Percentiles rank a stretch among this genome's conserved stretches.
Evolutionary conservation across 2,888 invertebrate genomes (phyloP).

Genomic region (Drosophila diplacantha): DNA sequence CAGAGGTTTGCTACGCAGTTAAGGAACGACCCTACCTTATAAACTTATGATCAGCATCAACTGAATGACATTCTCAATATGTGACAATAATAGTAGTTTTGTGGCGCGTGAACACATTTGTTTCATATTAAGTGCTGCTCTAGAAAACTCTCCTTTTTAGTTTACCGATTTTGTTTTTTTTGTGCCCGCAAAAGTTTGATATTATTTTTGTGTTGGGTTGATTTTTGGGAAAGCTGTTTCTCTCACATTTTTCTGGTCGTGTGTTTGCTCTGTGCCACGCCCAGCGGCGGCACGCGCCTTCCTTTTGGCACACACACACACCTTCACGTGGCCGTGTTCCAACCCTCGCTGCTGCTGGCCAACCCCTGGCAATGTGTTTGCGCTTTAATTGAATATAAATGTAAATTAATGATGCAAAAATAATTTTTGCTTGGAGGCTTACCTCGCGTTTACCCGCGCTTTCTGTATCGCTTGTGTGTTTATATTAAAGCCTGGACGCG

Average conservation of each 20-base stretch:
- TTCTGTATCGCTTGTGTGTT: conserved; percentile 32
- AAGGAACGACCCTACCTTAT: neutral
- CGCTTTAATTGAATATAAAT: conserved; percentile 71
- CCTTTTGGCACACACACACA: conserved; percentile 20
- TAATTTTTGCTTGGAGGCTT: conserved; percentile 69
- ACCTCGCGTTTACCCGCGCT: conserved; percentile 29
- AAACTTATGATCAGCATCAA: too few relatives aligned
- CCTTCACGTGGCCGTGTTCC: neutral
- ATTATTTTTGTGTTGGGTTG: conserved; percentile 25
- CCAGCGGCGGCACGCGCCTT: conserved; percentile 54
- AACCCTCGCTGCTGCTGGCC: neutral
- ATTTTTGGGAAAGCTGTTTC: neutral
- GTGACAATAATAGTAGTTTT: too few relatives aligned
- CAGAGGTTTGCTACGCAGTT: neutral
- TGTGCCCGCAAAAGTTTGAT: neutral
- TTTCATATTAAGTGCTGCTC: too few relatives aligned
- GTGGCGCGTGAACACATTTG: too few relatives aligned
- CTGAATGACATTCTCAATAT: too few relatives aligned
- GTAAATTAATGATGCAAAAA: conserved; percentile 72
- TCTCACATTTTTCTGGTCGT: conserved; percentile 34
- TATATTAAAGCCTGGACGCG: conserved; percentile 38
- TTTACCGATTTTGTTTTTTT: neutral
- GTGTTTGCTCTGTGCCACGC: conserved; percentile 35
- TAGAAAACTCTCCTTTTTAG: neutral
- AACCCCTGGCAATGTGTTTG: conserved; percentile 57